A percentile compares a stretch with the other conserved stretches of the same genome.
These are phyloP conservation scores for Amphiprion clarkii DNA, from an alignment of 2,797 vertebrate species.

Conservation along the genomic window DNA sequence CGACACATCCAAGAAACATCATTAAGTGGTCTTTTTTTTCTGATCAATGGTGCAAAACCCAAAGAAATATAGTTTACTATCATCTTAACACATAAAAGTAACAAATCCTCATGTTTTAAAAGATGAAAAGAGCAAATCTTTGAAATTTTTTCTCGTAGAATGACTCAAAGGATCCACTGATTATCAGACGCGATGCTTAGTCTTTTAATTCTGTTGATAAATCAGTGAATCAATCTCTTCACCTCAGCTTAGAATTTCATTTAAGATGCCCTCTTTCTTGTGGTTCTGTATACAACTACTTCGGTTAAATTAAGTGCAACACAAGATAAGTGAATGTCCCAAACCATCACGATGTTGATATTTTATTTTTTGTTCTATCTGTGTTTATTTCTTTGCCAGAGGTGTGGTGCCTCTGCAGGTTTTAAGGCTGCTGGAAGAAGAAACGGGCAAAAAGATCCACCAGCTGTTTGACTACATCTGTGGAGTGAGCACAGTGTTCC, in stretches of 20 bases:
- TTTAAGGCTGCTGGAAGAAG: constrained; percentile 80
- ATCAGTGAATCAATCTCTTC: neutral
- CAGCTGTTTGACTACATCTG: constrained; percentile 87
- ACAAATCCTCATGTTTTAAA: too few species aligned
- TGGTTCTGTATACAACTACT: neutral
- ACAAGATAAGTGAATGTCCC: too few species aligned
- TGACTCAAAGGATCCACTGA: neutral
- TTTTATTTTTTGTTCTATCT: neutral
- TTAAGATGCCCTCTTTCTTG: neutral
- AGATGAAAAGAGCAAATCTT: too few species aligned
- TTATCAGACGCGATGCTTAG: neutral
- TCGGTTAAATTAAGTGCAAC: too few species aligned
- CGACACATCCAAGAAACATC: neutral
- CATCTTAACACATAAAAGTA: neutral
- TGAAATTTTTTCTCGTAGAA: too few species aligned
- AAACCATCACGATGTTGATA: too few species aligned
- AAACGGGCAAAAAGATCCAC: constrained; percentile 82
- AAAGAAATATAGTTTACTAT: neutral
- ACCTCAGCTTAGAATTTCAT: neutral
- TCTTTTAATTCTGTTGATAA: neutral
- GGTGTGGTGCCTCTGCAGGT: constrained; percentile 84
- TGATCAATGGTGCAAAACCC: neutral
- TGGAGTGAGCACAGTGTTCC: constrained; percentile 87
- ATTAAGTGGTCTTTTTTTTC: neutral
- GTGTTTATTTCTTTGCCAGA: constrained; percentile 54